Conservation (phyloP, 1,140 invertebrate species). For the Popillia japonica region DNA sequence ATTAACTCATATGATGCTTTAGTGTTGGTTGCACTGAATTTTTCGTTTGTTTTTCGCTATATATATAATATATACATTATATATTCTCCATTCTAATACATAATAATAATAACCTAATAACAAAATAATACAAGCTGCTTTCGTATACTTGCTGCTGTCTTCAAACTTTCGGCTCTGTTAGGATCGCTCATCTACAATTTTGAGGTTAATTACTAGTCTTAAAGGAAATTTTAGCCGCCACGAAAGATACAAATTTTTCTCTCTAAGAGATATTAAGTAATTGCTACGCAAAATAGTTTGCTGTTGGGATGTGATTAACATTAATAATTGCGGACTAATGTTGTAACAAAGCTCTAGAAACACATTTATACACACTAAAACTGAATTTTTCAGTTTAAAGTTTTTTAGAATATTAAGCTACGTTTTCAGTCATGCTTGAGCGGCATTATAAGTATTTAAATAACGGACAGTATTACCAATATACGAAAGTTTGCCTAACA, state of each 20-base stretch:
- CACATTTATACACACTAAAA: not conserved
- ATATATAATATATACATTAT: not conserved
- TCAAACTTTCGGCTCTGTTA: constrained; percentile 31
- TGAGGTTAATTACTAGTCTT: not conserved
- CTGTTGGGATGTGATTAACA: not conserved
- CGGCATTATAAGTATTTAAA: too few species aligned
- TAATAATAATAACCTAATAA: not conserved
- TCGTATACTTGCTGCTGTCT: constrained; percentile 6
- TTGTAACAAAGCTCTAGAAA: not conserved
- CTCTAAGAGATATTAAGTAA: too few species aligned
- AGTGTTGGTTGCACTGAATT: not conserved
- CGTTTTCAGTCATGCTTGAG: too few species aligned
- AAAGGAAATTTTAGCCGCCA: not conserved
- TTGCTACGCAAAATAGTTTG: too few species aligned
- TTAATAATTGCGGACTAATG: not conserved
- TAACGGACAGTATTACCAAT: too few species aligned
- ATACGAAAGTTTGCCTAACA: too few species aligned
- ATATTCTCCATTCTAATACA: constrained; percentile 17
- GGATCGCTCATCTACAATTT: not conserved
- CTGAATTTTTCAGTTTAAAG: too few species aligned
- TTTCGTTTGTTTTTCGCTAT: not conserved
- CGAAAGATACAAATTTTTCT: not conserved
- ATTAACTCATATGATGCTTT: constrained; percentile 14
- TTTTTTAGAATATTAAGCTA: too few species aligned
- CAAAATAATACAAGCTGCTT: not conserved